A percentile compares a stretch with the other conserved stretches of the same genome.
Conservation (phyloP, 2,797 vertebrate species). For the Sternotherus odoratus region DNA sequence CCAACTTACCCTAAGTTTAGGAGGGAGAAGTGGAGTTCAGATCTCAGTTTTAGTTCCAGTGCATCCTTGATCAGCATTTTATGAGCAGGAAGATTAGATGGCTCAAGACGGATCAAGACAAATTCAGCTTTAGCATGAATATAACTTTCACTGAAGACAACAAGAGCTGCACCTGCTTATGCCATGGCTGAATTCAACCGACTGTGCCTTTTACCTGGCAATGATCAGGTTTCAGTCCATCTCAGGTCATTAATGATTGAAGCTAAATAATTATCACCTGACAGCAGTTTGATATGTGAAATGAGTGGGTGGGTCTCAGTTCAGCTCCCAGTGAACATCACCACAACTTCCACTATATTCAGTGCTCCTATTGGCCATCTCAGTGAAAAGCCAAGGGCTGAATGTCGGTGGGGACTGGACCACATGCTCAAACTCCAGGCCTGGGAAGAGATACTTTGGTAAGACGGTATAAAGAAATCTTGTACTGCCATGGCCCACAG, state of each 20-base stretch:
- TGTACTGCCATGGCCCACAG: not conserved
- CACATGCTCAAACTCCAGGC: fast-evolving
- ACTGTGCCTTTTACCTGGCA: not conserved
- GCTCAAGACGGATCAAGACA: not conserved
- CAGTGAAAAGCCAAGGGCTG: fast-evolving
- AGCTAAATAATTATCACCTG: not conserved
- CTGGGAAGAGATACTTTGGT: not conserved
- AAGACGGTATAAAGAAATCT: not conserved
- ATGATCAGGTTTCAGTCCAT: not conserved
- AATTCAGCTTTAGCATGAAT: not conserved
- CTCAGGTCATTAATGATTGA: not conserved
- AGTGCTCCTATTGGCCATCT: not conserved
- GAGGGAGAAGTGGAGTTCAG: not conserved
- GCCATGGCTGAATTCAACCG: not conserved
- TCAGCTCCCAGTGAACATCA: not conserved
- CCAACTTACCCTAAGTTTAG: not conserved
- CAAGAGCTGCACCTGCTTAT: not conserved
- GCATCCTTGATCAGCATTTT: not conserved
- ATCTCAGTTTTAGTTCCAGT: not conserved
- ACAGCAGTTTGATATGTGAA: not conserved
- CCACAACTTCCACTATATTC: not conserved
- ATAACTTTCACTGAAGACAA: not conserved
- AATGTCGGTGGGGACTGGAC: fast-evolving
- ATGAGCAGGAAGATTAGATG: not conserved
- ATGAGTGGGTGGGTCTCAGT: not conserved